phyloP scores from a whole-genome alignment of 1,140 invertebrate genomes.

The Meloidogyne floridensis region DNA sequence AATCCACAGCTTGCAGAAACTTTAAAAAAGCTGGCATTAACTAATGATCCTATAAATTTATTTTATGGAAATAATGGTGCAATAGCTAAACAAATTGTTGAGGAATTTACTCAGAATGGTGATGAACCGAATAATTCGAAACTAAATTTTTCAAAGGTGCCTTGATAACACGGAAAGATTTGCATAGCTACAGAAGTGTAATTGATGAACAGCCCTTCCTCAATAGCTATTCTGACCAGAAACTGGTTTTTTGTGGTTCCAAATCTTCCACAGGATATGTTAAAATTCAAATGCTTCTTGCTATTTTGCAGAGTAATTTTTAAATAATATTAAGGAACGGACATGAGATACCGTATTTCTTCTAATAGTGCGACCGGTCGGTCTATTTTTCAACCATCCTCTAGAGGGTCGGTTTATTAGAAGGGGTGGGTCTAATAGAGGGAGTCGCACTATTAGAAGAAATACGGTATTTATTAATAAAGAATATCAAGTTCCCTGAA shows the following conservation, averaged over 20 bases:
- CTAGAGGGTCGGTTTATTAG: no score
- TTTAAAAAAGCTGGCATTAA: slow-evolving; percentile 62
- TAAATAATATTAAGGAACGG: no score
- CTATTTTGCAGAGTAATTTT: slow-evolving; percentile 48
- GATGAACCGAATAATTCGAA: neutral
- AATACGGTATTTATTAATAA: no score
- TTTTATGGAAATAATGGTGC: slow-evolving; percentile 65
- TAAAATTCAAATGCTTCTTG: slow-evolving; percentile 54
- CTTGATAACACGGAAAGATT: slow-evolving; percentile 78
- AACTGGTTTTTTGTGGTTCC: slow-evolving; percentile 53
- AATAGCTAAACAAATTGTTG: slow-evolving; percentile 54
- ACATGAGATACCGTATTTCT: no score
- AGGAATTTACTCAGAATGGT: slow-evolving; percentile 62
- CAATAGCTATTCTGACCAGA: slow-evolving; percentile 17
- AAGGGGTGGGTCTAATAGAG: no score
- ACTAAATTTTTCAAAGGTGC: slow-evolving; percentile 67
- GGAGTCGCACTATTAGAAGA: no score
- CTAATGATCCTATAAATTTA: slow-evolving; percentile 58
- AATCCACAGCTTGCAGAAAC: slow-evolving; percentile 67
- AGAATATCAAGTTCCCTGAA: no score
- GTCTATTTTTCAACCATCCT: no score
- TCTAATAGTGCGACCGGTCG: no score
- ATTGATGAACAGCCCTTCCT: slow-evolving; percentile 69
- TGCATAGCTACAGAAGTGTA: slow-evolving; percentile 72
- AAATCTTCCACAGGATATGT: slow-evolving; percentile 49